Conservation (phyloP, 2,113 vertebrate species). For the Ailuropoda melanoleuca region DNA sequence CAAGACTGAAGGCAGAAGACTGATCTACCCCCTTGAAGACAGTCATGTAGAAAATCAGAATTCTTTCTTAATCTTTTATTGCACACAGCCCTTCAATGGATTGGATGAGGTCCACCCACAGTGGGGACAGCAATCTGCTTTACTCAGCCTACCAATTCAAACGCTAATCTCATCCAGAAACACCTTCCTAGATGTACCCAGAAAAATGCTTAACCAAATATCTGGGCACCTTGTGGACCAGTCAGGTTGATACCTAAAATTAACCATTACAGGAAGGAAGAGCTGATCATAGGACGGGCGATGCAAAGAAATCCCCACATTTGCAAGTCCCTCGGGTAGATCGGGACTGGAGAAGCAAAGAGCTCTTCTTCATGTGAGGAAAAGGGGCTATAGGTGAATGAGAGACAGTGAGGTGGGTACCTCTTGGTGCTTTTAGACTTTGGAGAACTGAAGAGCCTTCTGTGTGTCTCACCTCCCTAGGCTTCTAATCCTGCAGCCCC, state of each 20-base stretch:
- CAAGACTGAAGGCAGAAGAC: background rate
- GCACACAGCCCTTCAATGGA: background rate
- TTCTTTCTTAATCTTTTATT: background rate
- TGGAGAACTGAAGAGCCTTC: background rate
- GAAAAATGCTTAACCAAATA: background rate
- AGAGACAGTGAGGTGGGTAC: background rate
- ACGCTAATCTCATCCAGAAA: background rate
- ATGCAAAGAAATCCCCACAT: background rate
- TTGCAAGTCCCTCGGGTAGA: background rate
- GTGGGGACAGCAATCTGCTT: background rate
- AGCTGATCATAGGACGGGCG: background rate
- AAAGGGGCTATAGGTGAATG: background rate
- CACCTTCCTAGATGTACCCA: background rate
- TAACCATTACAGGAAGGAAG: background rate
- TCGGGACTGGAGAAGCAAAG: background rate
- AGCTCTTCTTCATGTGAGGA: background rate
- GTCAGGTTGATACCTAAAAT: background rate
- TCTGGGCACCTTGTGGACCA: background rate
- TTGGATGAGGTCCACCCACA: background rate
- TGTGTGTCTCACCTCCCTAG: accelerated
- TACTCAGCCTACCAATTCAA: background rate
- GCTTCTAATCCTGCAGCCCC: background rate
- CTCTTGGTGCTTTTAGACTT: background rate
- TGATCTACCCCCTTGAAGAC: background rate
- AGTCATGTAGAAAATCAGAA: background rate